Percentiles rank a stretch among this genome's conserved stretches.
Conservation (phyloP, 1,140 invertebrate species). For the Neelides sp. region DNA sequence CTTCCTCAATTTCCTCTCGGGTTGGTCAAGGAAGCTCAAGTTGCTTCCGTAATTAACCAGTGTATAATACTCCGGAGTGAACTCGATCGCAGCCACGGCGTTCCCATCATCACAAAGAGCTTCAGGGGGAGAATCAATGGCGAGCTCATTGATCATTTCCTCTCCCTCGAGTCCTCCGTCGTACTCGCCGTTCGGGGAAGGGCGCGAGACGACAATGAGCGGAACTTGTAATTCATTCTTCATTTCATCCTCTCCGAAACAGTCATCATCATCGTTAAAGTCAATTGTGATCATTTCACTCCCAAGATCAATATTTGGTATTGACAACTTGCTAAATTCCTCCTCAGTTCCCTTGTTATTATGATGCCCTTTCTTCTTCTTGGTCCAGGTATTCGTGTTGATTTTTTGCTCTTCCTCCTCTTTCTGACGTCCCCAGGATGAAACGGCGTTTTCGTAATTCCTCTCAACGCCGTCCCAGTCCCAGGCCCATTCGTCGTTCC, state of each 20-base stretch:
- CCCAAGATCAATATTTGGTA: too few relatives aligned
- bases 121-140: slow-evolving; percentile 25
- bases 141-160: neutral
- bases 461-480: slow-evolving; percentile 26
- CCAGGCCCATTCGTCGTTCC: slow-evolving; percentile 29
- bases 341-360: too few relatives aligned
- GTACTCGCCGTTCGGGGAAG: too few relatives aligned
- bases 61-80: slow-evolving; percentile 28
- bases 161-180: neutral
- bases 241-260: neutral
- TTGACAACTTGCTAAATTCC: too few relatives aligned
- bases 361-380: slow-evolving; percentile 2
- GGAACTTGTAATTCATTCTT: too few relatives aligned
- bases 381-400: neutral
- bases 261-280: neutral
- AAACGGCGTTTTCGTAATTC: too few relatives aligned
- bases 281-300: slow-evolving; percentile 1
- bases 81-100: slow-evolving; percentile 21
- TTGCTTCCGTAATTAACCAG: slow-evolving; percentile 29
- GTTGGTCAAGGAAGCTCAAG: slow-evolving; percentile 19
- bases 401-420: neutral
- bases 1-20: neutral
- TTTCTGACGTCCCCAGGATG: neutral
- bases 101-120: slow-evolving; percentile 5
- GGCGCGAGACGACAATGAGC: too few relatives aligned